Conservation (phyloP, 2,797 vertebrate genomes). For the Sebastes wilsoni region DNA sequence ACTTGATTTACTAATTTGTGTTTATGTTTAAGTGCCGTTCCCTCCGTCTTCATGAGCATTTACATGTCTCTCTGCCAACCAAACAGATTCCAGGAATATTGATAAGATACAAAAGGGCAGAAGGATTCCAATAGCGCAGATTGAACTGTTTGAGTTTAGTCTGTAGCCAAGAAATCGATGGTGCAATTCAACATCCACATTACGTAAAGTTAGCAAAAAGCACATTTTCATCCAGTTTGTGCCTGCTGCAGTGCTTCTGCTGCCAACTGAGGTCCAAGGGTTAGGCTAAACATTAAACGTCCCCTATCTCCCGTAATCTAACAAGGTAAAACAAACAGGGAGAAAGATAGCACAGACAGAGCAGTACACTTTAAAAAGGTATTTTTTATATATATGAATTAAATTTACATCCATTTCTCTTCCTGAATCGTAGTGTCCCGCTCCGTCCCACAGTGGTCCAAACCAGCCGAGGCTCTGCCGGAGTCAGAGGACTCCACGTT, state of each 20-base stretch:
- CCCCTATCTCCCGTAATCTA: constrained; percentile 44
- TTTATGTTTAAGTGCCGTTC: constrained; percentile 27
- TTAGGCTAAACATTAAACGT: constrained; percentile 61
- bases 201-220: constrained; percentile 60
- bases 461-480: constrained; percentile 34
- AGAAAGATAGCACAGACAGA: constrained; percentile 75
- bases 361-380: constrained; percentile 68
- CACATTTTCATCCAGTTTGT: constrained; percentile 58
- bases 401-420: constrained; percentile 81
- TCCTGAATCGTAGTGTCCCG: constrained; percentile 47
- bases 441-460: constrained; percentile 52
- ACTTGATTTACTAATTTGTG: constrained; percentile 2
- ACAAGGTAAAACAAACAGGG: constrained; percentile 65
- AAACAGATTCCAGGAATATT: constrained; percentile 62
- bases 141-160: constrained; percentile 58
- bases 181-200: constrained; percentile 53
- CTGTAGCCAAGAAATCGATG: constrained; percentile 51
- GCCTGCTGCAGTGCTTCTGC: constrained; percentile 53
- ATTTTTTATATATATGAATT: constrained; percentile 68
- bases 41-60: constrained; percentile 14
- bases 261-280: constrained; percentile 69
- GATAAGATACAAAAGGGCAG: constrained; percentile 57
- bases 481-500: constrained; percentile 36
- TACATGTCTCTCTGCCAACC: constrained; percentile 21
- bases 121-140: constrained; percentile 46